Evolutionary conservation across 2,797 vertebrate genomes (phyloP).

Genomic region (Danio albolineatus): DNA sequence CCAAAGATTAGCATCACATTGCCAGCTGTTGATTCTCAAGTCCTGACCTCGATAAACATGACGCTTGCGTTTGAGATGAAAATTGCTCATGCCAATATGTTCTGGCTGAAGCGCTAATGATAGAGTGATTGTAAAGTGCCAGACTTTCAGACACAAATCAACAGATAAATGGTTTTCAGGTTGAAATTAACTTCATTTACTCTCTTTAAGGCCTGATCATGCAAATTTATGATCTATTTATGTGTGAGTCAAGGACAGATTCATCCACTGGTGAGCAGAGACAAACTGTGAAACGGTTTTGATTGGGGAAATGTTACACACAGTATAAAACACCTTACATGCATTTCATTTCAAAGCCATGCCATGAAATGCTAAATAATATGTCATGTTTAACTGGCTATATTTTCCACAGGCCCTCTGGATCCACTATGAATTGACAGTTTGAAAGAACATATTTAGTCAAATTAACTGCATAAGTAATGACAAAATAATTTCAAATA

Average conservation of each 20-base stretch:
- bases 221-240: neutral
- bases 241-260: conserved; percentile 2
- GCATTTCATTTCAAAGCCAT: neutral
- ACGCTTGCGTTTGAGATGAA: conserved; percentile 30
- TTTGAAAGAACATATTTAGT: neutral
- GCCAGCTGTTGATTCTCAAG: neutral
- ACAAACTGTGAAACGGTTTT: too few species aligned
- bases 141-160: neutral
- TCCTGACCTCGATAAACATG: conserved; percentile 24
- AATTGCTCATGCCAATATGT: neutral
- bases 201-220: neutral
- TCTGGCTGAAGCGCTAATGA: neutral
- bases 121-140: neutral
- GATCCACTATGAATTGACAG: neutral
- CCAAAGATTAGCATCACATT: conserved; percentile 27
- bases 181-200: conserved; percentile 2
- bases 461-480: neutral
- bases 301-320: too few species aligned
- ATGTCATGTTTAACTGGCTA: neutral
- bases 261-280: neutral
- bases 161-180: neutral
- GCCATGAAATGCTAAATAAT: neutral
- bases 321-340: neutral
- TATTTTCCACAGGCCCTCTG: neutral
- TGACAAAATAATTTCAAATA: neutral